phyloP scores from a whole-genome alignment of 2,888 invertebrate genomes.

The Orthosia cruda region DNA sequence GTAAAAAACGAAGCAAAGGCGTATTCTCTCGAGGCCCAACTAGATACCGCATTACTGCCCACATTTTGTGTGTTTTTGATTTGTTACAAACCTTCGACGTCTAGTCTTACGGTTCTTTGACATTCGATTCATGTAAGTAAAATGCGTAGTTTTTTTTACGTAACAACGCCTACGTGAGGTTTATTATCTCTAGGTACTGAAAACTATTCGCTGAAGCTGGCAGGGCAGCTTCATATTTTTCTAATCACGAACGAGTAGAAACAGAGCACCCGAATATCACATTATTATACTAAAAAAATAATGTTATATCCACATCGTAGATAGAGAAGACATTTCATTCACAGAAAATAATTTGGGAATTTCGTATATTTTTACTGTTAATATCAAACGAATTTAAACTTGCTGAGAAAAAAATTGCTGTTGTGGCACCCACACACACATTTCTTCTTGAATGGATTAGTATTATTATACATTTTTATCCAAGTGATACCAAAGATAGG shows the following conservation, averaged over 20 bases:
- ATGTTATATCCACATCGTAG: background rate
- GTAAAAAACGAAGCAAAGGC: slow-evolving; percentile 54
- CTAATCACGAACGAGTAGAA: background rate
- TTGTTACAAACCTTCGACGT: slow-evolving; percentile 11
- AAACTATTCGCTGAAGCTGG: background rate
- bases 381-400: background rate
- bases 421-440: too few species aligned
- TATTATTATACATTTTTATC: too few species aligned
- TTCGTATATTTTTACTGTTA: background rate
- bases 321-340: slow-evolving; percentile 10
- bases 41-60: slow-evolving; percentile 45
- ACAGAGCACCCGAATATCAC: background rate
- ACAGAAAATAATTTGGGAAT: background rate
- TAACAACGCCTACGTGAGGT: background rate
- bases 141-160: slow-evolving; percentile 1
- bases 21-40: slow-evolving; percentile 39
- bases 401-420: background rate
- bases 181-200: background rate
- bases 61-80: slow-evolving; percentile 43
- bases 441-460: too few species aligned
- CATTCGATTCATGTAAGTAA: background rate
- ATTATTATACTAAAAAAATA: slow-evolving; percentile 11
- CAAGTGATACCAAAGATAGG: too few species aligned
- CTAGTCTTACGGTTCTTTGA: background rate
- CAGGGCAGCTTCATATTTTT: slow-evolving; percentile 9